Evolutionary conservation across 2,888 invertebrate genomes (phyloP), one percentile per base, ranked within the genome.

Genomic region (Nowickia ferox): DNA sequence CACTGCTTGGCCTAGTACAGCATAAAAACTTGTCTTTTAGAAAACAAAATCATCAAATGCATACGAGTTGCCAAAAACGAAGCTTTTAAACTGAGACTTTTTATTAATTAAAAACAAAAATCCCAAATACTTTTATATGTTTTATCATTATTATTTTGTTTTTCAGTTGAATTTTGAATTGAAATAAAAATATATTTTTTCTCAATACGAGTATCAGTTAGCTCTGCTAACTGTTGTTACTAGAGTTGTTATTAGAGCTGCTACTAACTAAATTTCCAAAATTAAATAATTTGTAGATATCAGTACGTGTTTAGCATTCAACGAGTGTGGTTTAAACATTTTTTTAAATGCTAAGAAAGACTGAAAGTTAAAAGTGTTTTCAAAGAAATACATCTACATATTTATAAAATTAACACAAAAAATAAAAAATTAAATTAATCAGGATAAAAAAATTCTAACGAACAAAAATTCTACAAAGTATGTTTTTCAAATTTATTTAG

Each of bases 251-350:
- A 65, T 46, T 76, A 66, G 11, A 22, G 44, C 42, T 68, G 19
- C n/a, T 19, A 75, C 74, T 51, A 80, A 75, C 74, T 65, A 80
- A 79, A 65, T 76, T 55, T 55, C 71, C 86, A 79, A 86, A 83
- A 77, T 84, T 77, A 51, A 44, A 80, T 88, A 90, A 89, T 84
- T 89, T 89, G 84, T 76, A 71, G 51, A 88, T 89, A 85, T 90
- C 91, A 91, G 91, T 91, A 89, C 88, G 88, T 89, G 88, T 90
- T 90, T 88, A 89, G 88, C 91, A 88, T 88, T 91, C 90, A 88
- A 78, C 71, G 89, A 82, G 91, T 88, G 84, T 89, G 88, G 90
- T 87, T 81, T 44, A 30, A 59, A 38, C 46, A 40, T 78, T 40
- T 30, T 48, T 69, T 59, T 38, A 6, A 59, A 68, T 40, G 51